Base-by-base conservation (phyloP, 2,797 vertebrate genomes). In the Perodicticus potto region DNA sequence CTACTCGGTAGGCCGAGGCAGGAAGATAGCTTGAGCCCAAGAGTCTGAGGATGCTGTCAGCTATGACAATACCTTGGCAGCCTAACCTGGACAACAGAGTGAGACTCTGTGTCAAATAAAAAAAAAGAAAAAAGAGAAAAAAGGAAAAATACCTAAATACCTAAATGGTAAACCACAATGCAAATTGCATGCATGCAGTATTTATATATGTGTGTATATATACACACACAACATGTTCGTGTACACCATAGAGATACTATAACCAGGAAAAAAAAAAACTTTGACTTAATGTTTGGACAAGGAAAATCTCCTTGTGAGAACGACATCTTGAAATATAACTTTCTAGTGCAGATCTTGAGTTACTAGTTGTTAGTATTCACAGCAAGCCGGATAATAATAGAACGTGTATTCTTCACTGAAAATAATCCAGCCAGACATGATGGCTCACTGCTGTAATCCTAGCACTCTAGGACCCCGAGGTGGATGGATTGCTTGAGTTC, bases 211-310 rank as follows among this genome's bases (percentile, higher is more conserved):
- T 16, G 40, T 25, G 57, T 45, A 13, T 37, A 29, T 37, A 63
- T 14, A n/a, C 9, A 13, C 6, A 49, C 0, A 10, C 4, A 4
- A 65, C 10, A 78, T 19, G 23, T 83, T n/a, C 12, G 72, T n/a
- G 67, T 5, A n/a, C 3, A 37, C 61, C 49, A 20, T n/a, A 92
- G 59, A 70, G 3, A n/a, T 29, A 0, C 17, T 49, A 9, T 82
- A 34, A 29, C 34, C 45, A 86, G 37, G 40, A 80, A 77, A 29
- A 74, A 67, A 67, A n/a, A 20, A 40, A 40, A 40, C 40, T n/a
- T 67, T 34, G 65, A 69, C 65, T 93, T 73, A 80, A 76, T 27
- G 73, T 85, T 84, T 69, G 81, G 29, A 37, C 23, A 77, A 93
- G 55, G 7, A 63, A 94, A 93, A 82, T 4, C 17, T 40, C 10